Base-by-base conservation (phyloP, 2,888 invertebrate genomes). In the Acholoe squamosa region DNA sequence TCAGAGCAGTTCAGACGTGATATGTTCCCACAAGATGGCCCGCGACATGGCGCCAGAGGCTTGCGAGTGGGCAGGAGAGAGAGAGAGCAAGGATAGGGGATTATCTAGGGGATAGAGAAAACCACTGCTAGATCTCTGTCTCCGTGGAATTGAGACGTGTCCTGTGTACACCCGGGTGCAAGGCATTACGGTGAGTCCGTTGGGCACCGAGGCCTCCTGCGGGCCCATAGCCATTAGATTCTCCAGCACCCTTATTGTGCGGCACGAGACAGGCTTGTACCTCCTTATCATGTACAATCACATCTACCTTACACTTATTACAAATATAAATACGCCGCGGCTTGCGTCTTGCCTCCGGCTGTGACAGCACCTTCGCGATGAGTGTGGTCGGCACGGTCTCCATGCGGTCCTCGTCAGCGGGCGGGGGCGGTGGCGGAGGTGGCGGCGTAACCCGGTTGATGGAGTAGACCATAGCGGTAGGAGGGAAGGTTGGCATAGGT, bases 401-500 rank as follows among this genome's bases (percentile, higher is more conserved):
- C 12, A 84, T 19, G 22, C 54, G 80, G 34, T 89, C 84, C 28
- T 52, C 54, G 34, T 71, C 67, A 16, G 61, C 34, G 12, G 77
- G 54, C 14, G 84, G 56, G 7, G 89, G 67, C 14, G 71, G 56
- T 0, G 89, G 56, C n/a, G 43, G 51, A 16, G 76, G 76, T 22
- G 76, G 76, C 54, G 89, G 91, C 16, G 84, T 34, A n/a, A 67
- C 91, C 89, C 94, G 94, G 90, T 95, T 95, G 31, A 96, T 94
- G 16, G 96, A 96, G 92, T 96, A 96, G 31, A 98, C 97, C 97
- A 98, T 98, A 67, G 98, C 98, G 51, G 98, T 98, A 25, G 98
- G 98, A 71, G 98, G 98, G 95, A 98, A 98, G 71, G 98, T 97
- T 43, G 97, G 97, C 94, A 97, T 97, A 91, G 97, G 97, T 92